These are phyloP conservation scores for Ernsta delagoae DNA, from an alignment of 2,888 invertebrate genomes.

Conservation along the genomic window DNA sequence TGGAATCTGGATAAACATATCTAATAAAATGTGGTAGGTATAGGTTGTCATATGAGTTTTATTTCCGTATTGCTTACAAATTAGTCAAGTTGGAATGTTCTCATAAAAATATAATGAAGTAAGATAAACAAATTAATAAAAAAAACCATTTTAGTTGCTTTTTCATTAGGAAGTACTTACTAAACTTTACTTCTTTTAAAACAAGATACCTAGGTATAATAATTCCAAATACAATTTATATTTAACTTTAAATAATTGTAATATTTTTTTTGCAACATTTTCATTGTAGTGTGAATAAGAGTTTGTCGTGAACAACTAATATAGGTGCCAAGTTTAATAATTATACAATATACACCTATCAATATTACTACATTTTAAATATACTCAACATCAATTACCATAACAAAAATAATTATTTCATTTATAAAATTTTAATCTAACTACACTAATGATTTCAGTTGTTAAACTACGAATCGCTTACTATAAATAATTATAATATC, in stretches of 20 bases:
- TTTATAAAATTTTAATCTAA: conserved; percentile 35
- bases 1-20: too few relatives aligned
- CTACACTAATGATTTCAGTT: conserved; percentile 37
- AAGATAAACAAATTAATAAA: too few relatives aligned
- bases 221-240: not conserved
- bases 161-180: too few relatives aligned
- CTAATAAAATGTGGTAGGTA: too few relatives aligned
- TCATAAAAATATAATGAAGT: too few relatives aligned
- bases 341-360: conserved; percentile 5
- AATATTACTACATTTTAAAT: conserved; percentile 31
- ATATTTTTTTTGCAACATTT: not conserved
- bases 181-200: too few relatives aligned
- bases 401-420: conserved; percentile 38
- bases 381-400: conserved; percentile 39
- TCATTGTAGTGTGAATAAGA: not conserved
- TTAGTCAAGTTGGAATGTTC: too few relatives aligned
- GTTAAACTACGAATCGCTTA: conserved; percentile 36
- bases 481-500: conserved; percentile 35
- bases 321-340: not conserved
- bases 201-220: not conserved
- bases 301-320: not conserved
- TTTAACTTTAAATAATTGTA: not conserved
- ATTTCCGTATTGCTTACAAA: too few relatives aligned
- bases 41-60: too few relatives aligned
- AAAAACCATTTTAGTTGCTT: too few relatives aligned